Base-by-base conservation (phyloP, 2,797 vertebrate species). In the Stomatorhinus walkeri region DNA sequence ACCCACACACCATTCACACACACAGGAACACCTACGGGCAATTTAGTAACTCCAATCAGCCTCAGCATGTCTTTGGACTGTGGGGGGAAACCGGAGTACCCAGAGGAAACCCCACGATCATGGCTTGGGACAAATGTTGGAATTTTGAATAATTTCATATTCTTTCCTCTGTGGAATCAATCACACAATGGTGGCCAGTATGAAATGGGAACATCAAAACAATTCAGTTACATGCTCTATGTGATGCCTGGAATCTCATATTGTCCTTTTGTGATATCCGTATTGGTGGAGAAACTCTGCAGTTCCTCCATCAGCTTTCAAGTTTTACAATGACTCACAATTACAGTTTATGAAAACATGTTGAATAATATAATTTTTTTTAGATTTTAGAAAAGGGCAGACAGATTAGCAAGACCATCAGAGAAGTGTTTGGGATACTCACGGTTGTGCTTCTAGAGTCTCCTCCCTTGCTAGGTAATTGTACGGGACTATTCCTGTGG, bases 381-480 rank as follows among this genome's bases (percentile, higher is more conserved):
- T 49, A 10, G 2, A 22, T 46, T 84, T 46, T 84, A 46, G n/a
- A 49, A 46, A 84, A 46, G n/a, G 9, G 79, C n/a, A 84, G 22
- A 84, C 14, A 40, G 40, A 46, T 46, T 22, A 43, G 40, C n/a
- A 49, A 46, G 19, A 22, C 46, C 36, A 22, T n/a, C 36, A 46
- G 43, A 83, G 3, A 46, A n/a, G 9, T 40, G 12, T 22, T 8
- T 61, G 19, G 22, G 68, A 28, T 88, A 94, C 93, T 93, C 81
- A 95, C 93, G 90, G 92, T 79, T 94, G 93, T 4, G 91, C 91
- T 76, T 94, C 93, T 54, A 93, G 46, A 0, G 92, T 93, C 85
- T 93, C 90, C 84, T 90, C 87, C 90, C 91, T 91, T 0, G 91
- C 94, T 85, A 93, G 87, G 87, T 92, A 94, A 84, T 87, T 90